Conservation (phyloP, 2,113 vertebrate species). For the Falcunculus frontatus region DNA sequence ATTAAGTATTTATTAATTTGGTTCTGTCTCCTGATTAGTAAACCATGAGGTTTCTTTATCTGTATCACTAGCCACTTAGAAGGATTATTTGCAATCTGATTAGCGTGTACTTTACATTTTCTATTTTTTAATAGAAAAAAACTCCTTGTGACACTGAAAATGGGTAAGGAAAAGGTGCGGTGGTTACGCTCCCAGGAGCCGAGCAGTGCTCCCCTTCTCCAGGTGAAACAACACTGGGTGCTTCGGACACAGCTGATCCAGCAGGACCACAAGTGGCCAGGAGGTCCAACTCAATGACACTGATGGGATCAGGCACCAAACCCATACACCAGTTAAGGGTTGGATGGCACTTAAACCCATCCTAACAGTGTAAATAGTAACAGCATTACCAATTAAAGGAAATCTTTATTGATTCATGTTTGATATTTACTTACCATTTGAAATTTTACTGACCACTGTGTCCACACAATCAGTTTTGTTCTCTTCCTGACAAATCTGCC, state of each 20-base stretch:
- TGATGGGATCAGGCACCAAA: rapidly evolving
- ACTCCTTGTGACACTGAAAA: rapidly evolving
- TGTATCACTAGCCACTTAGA: neutral
- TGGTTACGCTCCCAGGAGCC: rapidly evolving
- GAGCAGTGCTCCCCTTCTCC: neutral
- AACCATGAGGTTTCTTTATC: neutral
- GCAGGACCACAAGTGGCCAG: rapidly evolving
- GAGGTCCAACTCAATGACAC: rapidly evolving
- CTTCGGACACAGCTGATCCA: neutral
- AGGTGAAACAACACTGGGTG: rapidly evolving
- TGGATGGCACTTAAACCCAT: neutral
- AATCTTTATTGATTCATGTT: neutral
- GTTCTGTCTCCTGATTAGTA: neutral
- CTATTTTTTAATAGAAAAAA: neutral
- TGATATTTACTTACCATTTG: neutral
- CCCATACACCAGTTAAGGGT: rapidly evolving
- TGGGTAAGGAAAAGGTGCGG: rapidly evolving
- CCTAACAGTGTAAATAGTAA: neutral
- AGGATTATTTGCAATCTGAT: neutral
- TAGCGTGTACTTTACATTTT: neutral
- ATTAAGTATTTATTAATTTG: neutral
- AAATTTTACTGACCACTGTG: neutral
- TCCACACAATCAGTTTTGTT: neutral
- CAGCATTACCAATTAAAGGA: neutral
- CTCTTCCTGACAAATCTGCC: neutral